Conservation (phyloP, 2,797 vertebrate genomes). For the Eulemur coronatus region DNA sequence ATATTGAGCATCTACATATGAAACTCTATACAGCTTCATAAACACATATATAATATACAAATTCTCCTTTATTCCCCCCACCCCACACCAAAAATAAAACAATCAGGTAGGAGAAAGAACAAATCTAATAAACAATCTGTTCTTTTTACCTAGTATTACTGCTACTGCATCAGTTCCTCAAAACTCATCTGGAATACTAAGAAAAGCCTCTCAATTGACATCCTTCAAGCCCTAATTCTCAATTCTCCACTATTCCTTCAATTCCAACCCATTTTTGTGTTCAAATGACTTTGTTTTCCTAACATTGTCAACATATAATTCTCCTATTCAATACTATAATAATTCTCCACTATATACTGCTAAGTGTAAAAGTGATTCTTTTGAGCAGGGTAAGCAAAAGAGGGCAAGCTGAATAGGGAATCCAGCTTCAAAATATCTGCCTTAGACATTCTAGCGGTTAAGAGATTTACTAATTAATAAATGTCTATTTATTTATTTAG, state of each 20-base stretch:
- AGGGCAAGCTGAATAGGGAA: neutral
- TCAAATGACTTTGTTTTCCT: neutral
- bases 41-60: neutral
- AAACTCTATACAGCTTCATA: neutral
- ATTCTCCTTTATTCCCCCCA: neutral
- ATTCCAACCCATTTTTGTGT: neutral
- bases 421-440: neutral
- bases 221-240: neutral
- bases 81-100: neutral
- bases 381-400: neutral
- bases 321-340: neutral
- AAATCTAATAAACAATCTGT: neutral
- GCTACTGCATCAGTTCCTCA: neutral
- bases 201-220: neutral
- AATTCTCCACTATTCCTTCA: neutral
- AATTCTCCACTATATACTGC: neutral
- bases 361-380: neutral
- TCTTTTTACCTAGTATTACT: neutral
- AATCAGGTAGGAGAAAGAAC: neutral
- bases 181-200: neutral
- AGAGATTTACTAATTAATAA: constrained; percentile 3
- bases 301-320: neutral
- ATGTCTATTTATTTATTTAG: neutral
- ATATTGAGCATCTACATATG: neutral
- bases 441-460: neutral